Base-by-base conservation (phyloP, 2,113 vertebrate genomes). In the Chlamydotis undulata region DNA sequence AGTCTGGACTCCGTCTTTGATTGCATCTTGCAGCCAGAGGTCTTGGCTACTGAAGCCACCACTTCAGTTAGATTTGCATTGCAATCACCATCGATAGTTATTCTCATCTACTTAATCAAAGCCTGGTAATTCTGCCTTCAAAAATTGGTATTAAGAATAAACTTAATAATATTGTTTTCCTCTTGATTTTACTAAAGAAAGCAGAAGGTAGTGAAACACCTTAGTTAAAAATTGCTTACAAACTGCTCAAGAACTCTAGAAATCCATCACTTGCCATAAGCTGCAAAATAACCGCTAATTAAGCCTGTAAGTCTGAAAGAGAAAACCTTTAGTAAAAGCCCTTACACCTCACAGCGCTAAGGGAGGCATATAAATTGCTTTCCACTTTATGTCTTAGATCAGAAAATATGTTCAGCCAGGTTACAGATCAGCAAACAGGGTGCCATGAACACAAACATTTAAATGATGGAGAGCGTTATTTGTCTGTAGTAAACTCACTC, bases 381-480 rank as follows among this genome's bases (percentile, higher is more conserved):
- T 83, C 85, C 57, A 71, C 80, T 83, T 95, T 91, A 88, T 83
- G 68, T 92, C 88, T 95, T 60, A 52, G 68, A 86, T 56, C 83
- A 90, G 88, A 87, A 97, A 92, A 94, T 96, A 93, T 33, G 53
- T 81, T 90, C 92, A 96, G 60, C 39, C 73, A 90, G 86, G 93
- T 80, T 96, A 97, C 33, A 93, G 89, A 93, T 80, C 89, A 95
- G 91, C 87, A 95, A 95, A 79, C 94, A 83, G 84, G 43, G 52
- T 95, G 96, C 94, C 94, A 96, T 77, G 87, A 96, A 75, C 45
- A 80, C 87, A 86, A 85, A 88, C 87, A 89, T 94, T 94, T 91
- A 95, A 84, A 93, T 92, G 96, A 94, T 94, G 79, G 83, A 97
- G 43, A 95, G 88, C 0, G 64, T 93, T 90, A 89, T 95, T 93